Base-by-base conservation (phyloP, 2,888 invertebrate species). In the Pterostichus madidus region DNA sequence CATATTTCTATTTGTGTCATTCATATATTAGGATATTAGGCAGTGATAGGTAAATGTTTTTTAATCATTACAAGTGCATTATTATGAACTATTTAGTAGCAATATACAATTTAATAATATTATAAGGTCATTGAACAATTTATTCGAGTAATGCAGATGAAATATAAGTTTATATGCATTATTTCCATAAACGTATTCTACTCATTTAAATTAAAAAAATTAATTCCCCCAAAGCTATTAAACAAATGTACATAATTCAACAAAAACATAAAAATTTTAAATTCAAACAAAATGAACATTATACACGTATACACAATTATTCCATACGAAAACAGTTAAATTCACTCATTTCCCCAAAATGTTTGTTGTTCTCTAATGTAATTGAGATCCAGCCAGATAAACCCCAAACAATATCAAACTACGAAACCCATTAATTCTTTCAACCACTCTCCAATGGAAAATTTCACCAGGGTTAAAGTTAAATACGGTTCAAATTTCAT, bases 201-300 rank as follows among this genome's bases (percentile, higher is more conserved):
- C 35, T 13, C 31, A 64, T 64, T 35, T 64, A 64, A 35, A 64
- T 64, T 64, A 0, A 32, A 11, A 35, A 64, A 64, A 64, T 64
- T 6, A 32, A 64, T 6, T 24, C 31, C 13, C 35, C 64, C 1
- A 35, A 64, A 64, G 24, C 31, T 31, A 59, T 24, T 17, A 59
- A 59, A 59, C 59, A 11, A 59, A 59, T 64, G 35, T 64, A 32
- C 64, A 64, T 64, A 64, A 64, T 64, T 64, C 64, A 64, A 64
- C 64, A 64, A 35, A 49, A 64, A 64, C 64, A 61, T 61, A 64
- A 35, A 59, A 64, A 35, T 64, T 64, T 64, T 6, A 39, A 64
- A 64, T 13, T 11, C 59, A 59, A 59, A 59, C 59, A 59, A 32
- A n/a, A 31, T 31, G 13, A 35, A 64, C 31, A 64, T 64, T 35